Evolutionary conservation across 2,113 vertebrate species (phyloP).

Genomic region (Thymallus thymallus): DNA sequence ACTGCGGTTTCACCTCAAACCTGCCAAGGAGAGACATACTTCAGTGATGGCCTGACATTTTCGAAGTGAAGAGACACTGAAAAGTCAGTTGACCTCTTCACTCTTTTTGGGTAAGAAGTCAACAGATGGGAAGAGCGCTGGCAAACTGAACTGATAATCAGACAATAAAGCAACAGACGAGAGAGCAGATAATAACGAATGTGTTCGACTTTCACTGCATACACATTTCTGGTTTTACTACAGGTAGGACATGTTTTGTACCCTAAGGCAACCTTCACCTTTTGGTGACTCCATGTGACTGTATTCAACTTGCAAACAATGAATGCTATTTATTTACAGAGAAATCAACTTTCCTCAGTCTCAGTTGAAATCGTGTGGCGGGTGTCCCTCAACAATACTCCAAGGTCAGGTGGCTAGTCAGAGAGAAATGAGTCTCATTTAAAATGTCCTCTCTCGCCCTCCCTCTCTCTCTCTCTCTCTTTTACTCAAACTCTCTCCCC

Average conservation of each 20-base stretch:
- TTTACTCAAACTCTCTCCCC: not conserved
- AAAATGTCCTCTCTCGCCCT: not conserved
- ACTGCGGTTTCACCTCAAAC: slow-evolving; percentile 40
- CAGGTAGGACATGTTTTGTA: too few species aligned
- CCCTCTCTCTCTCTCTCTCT: too few species aligned
- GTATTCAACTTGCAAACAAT: not conserved
- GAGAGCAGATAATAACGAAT: too few species aligned
- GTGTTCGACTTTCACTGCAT: too few species aligned
- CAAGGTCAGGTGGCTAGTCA: not conserved
- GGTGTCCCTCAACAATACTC: not conserved
- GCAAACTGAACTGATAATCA: too few species aligned
- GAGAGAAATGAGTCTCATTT: slow-evolving; percentile 1
- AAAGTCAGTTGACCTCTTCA: slow-evolving; percentile 25
- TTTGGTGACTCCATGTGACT: not conserved
- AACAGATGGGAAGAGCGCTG: not conserved
- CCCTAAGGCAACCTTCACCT: too few species aligned
- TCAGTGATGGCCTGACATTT: slow-evolving; percentile 42
- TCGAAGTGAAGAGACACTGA: slow-evolving; percentile 23
- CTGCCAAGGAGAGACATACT: slow-evolving; percentile 33
- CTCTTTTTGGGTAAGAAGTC: not conserved
- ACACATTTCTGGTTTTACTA: too few species aligned
- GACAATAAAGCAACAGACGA: too few species aligned
- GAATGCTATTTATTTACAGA: not conserved
- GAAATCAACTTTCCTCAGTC: slow-evolving; percentile 1
- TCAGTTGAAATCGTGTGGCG: not conserved